Evolutionary conservation across 2,797 vertebrate genomes (phyloP).

Genomic region (Borostomias antarcticus): DNA sequence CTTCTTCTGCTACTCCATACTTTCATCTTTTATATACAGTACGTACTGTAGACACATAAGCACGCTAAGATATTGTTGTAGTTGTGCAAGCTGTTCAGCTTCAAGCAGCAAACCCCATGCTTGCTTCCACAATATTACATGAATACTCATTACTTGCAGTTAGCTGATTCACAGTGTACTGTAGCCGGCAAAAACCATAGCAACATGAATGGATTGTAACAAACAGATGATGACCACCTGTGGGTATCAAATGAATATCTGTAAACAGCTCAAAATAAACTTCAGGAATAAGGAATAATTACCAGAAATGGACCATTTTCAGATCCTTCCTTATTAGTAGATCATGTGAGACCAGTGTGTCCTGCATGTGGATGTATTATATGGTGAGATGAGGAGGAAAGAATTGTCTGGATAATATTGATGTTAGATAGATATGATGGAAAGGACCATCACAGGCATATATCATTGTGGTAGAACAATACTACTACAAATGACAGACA

Average conservation of each 20-base stretch:
- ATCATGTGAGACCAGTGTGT: conserved; percentile 40
- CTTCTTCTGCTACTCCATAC: no score
- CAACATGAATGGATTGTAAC: conserved; percentile 49
- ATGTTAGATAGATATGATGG: neutral
- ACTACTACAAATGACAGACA: no score
- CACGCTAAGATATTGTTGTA: conserved; percentile 14
- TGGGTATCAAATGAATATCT: conserved; percentile 32
- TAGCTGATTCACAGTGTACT: neutral
- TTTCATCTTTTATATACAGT: no score
- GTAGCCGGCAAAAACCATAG: conserved; percentile 55
- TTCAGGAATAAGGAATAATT: conserved; percentile 29
- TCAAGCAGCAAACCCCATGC: conserved; percentile 30
- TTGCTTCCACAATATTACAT: conserved; percentile 18
- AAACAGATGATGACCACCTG: conserved; percentile 20
- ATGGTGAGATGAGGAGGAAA: neutral
- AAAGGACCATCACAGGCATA: no score
- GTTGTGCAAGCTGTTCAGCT: no score
- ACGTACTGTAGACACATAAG: no score
- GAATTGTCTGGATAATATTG: neutral
- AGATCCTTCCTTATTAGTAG: conserved; percentile 42
- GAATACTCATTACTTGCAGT: neutral
- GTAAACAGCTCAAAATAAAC: conserved; percentile 22
- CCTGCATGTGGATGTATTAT: neutral
- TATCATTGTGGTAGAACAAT: no score
- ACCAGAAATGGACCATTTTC: conserved; percentile 23